Evolutionary conservation across 2,888 invertebrate species (phyloP), one percentile per base, ranked within the genome.

Genomic region (Euzetes globulus): DNA sequence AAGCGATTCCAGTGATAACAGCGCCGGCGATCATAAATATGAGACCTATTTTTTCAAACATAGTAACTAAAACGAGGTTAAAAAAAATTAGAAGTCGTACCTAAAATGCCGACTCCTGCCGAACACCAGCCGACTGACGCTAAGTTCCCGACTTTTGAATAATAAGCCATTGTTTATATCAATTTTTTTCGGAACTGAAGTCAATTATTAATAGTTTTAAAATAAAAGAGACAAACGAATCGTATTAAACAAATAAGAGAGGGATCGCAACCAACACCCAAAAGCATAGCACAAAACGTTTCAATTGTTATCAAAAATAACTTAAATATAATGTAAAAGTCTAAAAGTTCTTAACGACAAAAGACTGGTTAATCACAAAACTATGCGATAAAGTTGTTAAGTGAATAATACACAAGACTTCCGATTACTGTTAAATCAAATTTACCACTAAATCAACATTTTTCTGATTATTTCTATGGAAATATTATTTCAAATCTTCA

Each of bases 1-100:
- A 79, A 25, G 78, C 77, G 11, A 79, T 72, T 17, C 78, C 78
- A 13, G 78, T 77, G 15, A 79, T 47, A 15, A 77, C 76, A 0
- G 78, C 79, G 0, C 79, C 79, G 11, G 76, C 77, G 4, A 79
- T 72, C 47, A 79, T 73, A 4, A 79, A 75, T n/a, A 76, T 50
- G 7, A 79, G 55, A 5, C 79, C 79, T 74, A 15, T 19, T 22
- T 41, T 47, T 63, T 17, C n/a, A n/a, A n/a, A n/a, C n/a, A n/a
- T n/a, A n/a, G n/a, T n/a, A n/a, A n/a, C n/a, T n/a, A n/a, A n/a
- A n/a, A n/a, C n/a, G n/a, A n/a, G n/a, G n/a, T n/a, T n/a, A n/a
- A n/a, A n/a, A n/a, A n/a, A n/a, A n/a, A n/a, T n/a, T n/a, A n/a
- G n/a, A n/a, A n/a, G n/a, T 60, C 5, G 25, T 47, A 70, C 70